Evolutionary conservation across 2,888 invertebrate genomes (phyloP), one percentile per base, ranked within the genome.

Genomic region (Ischnura elegans): DNA sequence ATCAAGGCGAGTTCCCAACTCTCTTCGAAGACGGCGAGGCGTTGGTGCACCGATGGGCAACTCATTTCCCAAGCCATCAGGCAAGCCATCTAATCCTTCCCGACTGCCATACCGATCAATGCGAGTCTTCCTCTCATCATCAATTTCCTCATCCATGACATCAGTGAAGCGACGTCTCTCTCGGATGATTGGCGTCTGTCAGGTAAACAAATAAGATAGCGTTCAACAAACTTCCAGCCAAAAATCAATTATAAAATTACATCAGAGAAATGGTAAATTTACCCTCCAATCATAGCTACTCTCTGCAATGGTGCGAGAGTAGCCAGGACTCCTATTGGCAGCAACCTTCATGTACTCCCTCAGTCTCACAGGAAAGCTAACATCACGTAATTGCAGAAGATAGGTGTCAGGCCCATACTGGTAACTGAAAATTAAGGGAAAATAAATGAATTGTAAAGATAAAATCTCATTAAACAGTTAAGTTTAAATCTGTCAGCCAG

Each of bases 321-420:
- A 97, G 0, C 98, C 98, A 1, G 98, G 97, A 55, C 98, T 97
- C 95, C 98, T 97, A 95, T 97, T 96, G 94, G 97, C 97, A 0
- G 98, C 98, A n/a, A 98, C 98, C 96, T 99, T 98, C 98, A 99
- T 98, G 96, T 99, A 99, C 96, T 98, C 98, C 94, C 99, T 97
- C 94, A 99, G 97, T 43, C 99, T 97, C 87, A 98, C 98, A n/a
- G 99, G 99, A 97, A 99, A 99, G 96, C 98, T 98, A 0, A 99
- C 98, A 96, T 99, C 99, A 93, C 99, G 97, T 36, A 99, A 97
- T 95, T 99, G 99, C 86, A 99, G 97, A 13, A 99, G 96, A 96
- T 99, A 99, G 0, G 99, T 99, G 96, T 99, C 99, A 0, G 99
- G 99, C 0, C 99, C 99, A 96, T 98, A 98, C 96, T 99, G 99